Evolutionary conservation across 2,888 invertebrate species (phyloP), one percentile per base, ranked within the genome.

Genomic region (Acanthococcus lagerstroemiae): DNA sequence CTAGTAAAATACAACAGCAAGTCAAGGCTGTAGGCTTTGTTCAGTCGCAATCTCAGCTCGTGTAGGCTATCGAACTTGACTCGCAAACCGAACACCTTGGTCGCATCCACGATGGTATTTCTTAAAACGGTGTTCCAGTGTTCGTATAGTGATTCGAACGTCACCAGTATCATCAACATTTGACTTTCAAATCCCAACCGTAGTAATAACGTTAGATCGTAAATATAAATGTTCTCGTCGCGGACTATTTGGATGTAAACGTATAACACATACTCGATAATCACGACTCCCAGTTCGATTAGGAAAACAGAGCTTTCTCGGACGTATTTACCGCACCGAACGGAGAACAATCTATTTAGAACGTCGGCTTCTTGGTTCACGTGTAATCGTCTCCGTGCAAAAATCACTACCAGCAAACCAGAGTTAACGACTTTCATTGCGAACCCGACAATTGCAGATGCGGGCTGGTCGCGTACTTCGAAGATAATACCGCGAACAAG

Each of bases 1-100:
- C 55, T 65, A 12, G 45, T 19, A 26, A 65, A 65, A 55, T 65
- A 65, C 45, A 65, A 44, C 17, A 65, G 9, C 44, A 55, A 44
- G 46, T 65, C 65, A 2, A 55, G 25, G 46, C 65, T 55, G 26
- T 45, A 65, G 6, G 22, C 19, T 7, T 44, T 19, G 44, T 55
- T 46, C 21, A 45, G 24, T 4, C 9, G 19, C 21, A 45, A 22
- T 26, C 46, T 65, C 44, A 55, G 0, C 7, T 44, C 22, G 12
- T 54, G 45, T 19, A 65, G 30, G 55, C 46, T 37, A 44, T 54
- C 55, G 4, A 44, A 55, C 55, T 46, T 17, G 7, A 37, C 46
- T 19, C 65, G 5, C 4, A 50, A 37, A 54, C 24, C 17, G 22
- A 30, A 37, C 19, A 63, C 26, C 15, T n/a, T 55, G 12, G 22